Percentiles rank a stretch among this genome's conserved stretches.
phyloP scores from a whole-genome alignment of 2,797 vertebrate genomes.

The Chaetodon trifasciatus region DNA sequence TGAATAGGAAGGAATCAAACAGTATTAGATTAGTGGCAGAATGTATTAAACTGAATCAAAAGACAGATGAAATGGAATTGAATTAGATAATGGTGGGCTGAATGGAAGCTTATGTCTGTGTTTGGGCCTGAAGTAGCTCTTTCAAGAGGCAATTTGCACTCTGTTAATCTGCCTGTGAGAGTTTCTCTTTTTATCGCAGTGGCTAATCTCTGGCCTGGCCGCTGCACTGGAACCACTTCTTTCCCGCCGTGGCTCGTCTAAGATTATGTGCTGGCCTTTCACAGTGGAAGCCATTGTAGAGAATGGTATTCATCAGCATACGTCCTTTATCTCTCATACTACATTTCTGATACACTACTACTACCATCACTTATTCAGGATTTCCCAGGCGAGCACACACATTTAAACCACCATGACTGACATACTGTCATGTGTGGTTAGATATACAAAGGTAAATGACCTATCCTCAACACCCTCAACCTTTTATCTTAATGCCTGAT shows the following conservation, averaged over 20 bases:
- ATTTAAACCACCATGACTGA: neutral
- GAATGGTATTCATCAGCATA: neutral
- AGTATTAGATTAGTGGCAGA: constrained; percentile 29
- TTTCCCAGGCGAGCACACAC: neutral
- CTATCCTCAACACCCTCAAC: neutral
- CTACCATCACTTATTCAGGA: neutral
- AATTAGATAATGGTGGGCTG: constrained; percentile 44
- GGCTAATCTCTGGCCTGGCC: constrained; percentile 51
- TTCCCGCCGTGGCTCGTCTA: constrained; percentile 23
- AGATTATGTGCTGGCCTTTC: constrained; percentile 32
- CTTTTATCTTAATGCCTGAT: neutral
- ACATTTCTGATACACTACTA: neutral
- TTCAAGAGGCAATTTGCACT: constrained; percentile 56
- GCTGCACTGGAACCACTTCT: constrained; percentile 44
- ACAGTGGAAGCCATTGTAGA: constrained; percentile 39
- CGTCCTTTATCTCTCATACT: constrained; percentile 7
- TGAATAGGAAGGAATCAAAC: constrained; percentile 2
- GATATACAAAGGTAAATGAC: neutral
- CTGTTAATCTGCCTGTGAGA: constrained; percentile 45
- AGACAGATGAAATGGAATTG: constrained; percentile 33
- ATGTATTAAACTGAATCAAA: constrained; percentile 32
- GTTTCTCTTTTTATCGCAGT: constrained; percentile 55
- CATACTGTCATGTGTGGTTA: neutral
- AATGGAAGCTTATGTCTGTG: constrained; percentile 54
- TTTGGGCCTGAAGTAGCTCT: constrained; percentile 52